Evolutionary conservation across 2,113 vertebrate species (phyloP).

Genomic region (Aptenodytes forsteri): DNA sequence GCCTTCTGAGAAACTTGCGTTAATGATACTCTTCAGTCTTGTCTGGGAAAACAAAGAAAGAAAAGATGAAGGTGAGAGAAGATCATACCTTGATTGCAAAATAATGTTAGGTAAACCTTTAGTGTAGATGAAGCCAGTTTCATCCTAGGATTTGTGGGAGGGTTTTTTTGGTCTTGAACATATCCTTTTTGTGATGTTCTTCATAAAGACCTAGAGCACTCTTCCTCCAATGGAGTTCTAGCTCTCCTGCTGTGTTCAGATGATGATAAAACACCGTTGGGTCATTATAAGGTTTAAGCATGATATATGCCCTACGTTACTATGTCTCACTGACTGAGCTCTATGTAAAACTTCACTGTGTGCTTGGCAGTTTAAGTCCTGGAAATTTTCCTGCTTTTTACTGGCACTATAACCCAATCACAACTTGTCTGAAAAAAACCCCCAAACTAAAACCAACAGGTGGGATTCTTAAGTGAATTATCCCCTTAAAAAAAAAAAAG

Average conservation of each 20-base stretch:
- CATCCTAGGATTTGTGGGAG: not conserved
- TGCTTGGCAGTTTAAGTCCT: not conserved
- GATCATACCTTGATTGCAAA: not conserved
- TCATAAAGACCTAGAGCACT: not conserved
- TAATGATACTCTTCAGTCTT: not conserved
- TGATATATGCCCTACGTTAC: not conserved
- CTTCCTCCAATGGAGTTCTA: not conserved
- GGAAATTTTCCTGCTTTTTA: not conserved
- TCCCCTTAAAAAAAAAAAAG: not conserved
- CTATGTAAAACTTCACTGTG: not conserved
- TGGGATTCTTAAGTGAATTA: not conserved
- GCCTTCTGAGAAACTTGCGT: not conserved
- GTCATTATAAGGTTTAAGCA: not conserved
- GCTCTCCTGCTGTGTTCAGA: not conserved
- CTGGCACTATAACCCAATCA: not conserved
- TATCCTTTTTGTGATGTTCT: not conserved
- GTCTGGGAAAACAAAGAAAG: not conserved
- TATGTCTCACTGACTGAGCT: not conserved
- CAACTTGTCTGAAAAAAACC: not conserved
- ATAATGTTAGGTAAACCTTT: not conserved
- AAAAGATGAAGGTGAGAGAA: not conserved
- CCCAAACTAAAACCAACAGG: not conserved
- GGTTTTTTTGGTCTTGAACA: not conserved
- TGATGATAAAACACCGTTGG: not conserved
- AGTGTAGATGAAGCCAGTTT: not conserved